A percentile compares a stretch with the other conserved stretches of the same genome.
phyloP scores from a whole-genome alignment of 2,113 vertebrate species.

The Callipepla californica region DNA sequence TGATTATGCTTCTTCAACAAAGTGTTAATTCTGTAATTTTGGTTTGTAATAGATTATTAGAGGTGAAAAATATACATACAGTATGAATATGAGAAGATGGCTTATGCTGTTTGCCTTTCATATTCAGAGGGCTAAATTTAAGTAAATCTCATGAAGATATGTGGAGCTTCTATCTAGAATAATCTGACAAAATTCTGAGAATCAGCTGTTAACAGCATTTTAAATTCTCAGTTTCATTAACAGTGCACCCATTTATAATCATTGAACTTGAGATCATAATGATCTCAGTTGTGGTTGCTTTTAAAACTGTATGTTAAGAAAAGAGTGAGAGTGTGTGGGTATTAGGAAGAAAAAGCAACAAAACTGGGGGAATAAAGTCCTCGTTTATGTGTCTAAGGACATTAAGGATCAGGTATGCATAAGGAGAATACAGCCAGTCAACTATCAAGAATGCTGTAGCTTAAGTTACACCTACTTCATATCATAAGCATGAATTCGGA shows the following conservation, averaged over 20 bases:
- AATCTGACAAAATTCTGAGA: constrained; percentile 74
- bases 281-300: constrained; percentile 21
- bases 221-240: constrained; percentile 62
- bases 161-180: constrained; percentile 65
- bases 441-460: background rate
- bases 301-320: background rate
- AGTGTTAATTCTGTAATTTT: constrained; percentile 29
- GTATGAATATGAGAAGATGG: constrained; percentile 10
- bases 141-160: constrained; percentile 28
- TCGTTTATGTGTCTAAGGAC: background rate
- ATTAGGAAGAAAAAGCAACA: background rate
- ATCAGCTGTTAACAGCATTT: constrained; percentile 67
- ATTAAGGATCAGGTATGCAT: accelerated
- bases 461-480: background rate
- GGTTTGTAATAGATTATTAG: constrained; percentile 63
- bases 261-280: constrained; percentile 75
- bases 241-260: constrained; percentile 68
- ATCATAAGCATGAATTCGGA: background rate
- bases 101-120: constrained; percentile 17
- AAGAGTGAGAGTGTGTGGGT: background rate
- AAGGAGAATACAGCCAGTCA: background rate
- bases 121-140: constrained; percentile 15
- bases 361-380: accelerated
- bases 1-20: background rate
- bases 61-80: background rate